phyloP scores from a whole-genome alignment of 2,797 vertebrate species.

The Helicolenus hilgendorfi region DNA sequence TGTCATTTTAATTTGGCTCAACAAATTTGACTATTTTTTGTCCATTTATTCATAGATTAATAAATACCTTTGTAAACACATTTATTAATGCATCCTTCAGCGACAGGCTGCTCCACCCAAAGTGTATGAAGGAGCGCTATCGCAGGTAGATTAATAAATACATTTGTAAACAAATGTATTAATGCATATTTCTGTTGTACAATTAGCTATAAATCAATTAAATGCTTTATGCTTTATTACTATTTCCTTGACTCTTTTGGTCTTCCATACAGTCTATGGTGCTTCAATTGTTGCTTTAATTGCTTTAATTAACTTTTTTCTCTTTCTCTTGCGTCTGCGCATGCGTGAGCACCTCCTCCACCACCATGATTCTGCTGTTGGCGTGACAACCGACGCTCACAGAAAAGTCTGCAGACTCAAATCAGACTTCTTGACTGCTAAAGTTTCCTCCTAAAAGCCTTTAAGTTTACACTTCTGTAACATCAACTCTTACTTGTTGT shows the following conservation, averaged over 20 bases:
- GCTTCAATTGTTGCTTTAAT: background rate
- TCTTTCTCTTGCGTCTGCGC: constrained; percentile 2
- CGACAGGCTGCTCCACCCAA: no score
- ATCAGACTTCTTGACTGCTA: constrained; percentile 12
- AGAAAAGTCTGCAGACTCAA: background rate
- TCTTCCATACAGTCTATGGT: background rate
- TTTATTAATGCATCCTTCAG: no score
- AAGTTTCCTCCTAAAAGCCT: background rate
- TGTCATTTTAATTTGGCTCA: background rate
- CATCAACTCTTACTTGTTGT: no score
- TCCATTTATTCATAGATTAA: no score
- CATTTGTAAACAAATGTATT: no score
- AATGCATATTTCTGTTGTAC: no score
- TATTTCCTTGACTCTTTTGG: no score
- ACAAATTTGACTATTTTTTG: background rate
- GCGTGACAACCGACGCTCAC: constrained; percentile 42
- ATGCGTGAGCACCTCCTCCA: constrained; percentile 23
- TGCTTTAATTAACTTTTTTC: background rate
- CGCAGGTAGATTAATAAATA: no score
- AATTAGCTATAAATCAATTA: no score
- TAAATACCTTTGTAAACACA: no score
- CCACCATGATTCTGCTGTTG: background rate
- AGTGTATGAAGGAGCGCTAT: no score
- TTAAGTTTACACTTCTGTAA: background rate
- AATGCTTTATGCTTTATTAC: no score